phyloP scores from a whole-genome alignment of 2,797 vertebrate species.

The Galago senegalensis region DNA sequence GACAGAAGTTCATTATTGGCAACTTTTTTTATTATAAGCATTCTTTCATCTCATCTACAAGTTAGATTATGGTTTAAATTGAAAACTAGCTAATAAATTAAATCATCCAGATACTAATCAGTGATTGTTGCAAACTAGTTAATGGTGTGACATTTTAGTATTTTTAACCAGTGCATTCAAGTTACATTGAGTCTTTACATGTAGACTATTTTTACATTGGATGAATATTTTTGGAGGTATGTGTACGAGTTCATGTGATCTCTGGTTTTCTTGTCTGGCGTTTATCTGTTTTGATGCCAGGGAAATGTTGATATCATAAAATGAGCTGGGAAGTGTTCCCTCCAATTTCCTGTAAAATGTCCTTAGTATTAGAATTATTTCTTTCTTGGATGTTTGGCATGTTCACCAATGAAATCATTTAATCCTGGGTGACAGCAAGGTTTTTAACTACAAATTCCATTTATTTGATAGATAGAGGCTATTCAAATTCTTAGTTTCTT shows the following conservation, averaged over 20 bases:
- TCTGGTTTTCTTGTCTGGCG: not conserved
- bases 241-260: not conserved
- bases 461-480: not conserved
- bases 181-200: accelerated
- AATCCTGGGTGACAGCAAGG: accelerated
- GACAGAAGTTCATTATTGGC: not conserved
- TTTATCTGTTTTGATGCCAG: not conserved
- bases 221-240: no score
- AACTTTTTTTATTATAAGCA: accelerated
- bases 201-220: not conserved
- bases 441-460: not conserved
- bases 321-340: accelerated
- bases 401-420: not conserved
- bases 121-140: not conserved
- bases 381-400: not conserved
- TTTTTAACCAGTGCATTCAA: not conserved
- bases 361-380: not conserved
- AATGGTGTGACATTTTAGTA: not conserved
- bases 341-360: not conserved
- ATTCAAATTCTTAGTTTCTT: not conserved
- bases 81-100: not conserved
- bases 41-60: not conserved
- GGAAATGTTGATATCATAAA: not conserved
- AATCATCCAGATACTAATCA: not conserved
- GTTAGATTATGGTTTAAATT: not conserved